phyloP scores from a whole-genome alignment of 2,113 vertebrate genomes.

The Lophius piscatorius region DNA sequence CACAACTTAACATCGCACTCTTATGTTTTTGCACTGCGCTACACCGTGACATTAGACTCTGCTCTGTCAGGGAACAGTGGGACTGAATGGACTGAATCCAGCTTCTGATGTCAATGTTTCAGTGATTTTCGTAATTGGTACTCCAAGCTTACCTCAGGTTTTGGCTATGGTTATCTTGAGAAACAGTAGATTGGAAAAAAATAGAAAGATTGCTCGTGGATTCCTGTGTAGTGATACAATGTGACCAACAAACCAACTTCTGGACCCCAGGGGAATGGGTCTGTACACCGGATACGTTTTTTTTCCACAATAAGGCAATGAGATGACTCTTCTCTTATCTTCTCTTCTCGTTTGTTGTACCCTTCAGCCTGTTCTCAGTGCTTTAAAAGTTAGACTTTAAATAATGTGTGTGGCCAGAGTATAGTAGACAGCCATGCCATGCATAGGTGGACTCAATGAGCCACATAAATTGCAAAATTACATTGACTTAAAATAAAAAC shows the following conservation, averaged over 20 bases:
- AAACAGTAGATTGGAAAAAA: no score
- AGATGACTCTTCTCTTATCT: no score
- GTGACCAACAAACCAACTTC: no score
- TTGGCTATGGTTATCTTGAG: no score
- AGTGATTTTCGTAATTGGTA: no score
- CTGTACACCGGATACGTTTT: no score
- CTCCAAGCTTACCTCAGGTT: no score
- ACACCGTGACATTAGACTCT: conserved; percentile 17
- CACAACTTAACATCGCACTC: conserved; percentile 51
- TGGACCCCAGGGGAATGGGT: no score
- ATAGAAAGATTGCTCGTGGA: no score
- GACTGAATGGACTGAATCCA: conserved; percentile 1
- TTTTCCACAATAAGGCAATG: no score
- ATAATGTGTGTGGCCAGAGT: not conserved
- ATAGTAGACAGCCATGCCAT: not conserved
- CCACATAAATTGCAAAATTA: not conserved
- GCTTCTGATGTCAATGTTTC: not conserved
- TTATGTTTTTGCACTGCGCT: conserved; percentile 12
- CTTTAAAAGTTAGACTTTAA: not conserved
- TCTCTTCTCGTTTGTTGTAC: no score
- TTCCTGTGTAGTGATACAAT: no score
- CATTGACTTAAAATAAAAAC: not conserved
- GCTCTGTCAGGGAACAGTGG: not conserved
- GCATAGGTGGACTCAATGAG: not conserved
- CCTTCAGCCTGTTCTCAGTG: not conserved